A percentile compares a stretch with the other conserved stretches of the same genome.
Evolutionary conservation across 2,797 vertebrate genomes (phyloP).

Genomic region (Limosa lapponica): DNA sequence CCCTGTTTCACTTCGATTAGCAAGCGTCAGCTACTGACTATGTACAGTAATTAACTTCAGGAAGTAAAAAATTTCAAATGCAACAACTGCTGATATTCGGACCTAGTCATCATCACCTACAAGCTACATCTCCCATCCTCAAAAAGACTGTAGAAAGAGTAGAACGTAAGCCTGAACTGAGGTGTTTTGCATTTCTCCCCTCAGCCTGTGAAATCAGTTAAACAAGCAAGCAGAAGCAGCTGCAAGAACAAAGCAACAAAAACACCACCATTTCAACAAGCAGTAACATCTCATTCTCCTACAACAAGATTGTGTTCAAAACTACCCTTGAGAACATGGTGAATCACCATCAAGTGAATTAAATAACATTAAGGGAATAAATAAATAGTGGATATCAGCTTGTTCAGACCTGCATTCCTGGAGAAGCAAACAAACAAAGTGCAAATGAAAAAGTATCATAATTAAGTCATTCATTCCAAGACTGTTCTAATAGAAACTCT

Average conservation of each 20-base stretch:
- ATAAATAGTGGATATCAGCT: not conserved
- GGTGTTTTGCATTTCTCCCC: not conserved
- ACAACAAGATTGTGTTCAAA: not conserved
- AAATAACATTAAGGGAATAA: not conserved
- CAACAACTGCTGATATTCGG: not conserved
- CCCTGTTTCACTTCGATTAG: not conserved
- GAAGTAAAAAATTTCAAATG: not conserved
- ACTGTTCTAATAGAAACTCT: not conserved
- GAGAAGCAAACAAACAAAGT: not conserved
- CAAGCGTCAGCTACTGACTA: not conserved
- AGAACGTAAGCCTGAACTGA: not conserved
- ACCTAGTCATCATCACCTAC: not conserved
- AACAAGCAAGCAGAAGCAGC: constrained; percentile 12
- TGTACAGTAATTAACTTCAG: not conserved
- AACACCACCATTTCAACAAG: not conserved
- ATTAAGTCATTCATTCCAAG: not conserved
- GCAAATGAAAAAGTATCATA: not conserved
- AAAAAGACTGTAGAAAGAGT: not conserved
- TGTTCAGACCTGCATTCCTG: not conserved
- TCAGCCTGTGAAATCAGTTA: not conserved
- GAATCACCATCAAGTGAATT: not conserved
- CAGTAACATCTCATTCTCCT: not conserved
- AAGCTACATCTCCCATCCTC: not conserved
- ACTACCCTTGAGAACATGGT: not conserved
- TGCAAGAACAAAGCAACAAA: not conserved